Percentiles rank a stretch among this genome's conserved stretches.
These are phyloP conservation scores for Tympanuchus pallidicinctus DNA, from an alignment of 2,113 vertebrate genomes.

Conservation along the genomic window DNA sequence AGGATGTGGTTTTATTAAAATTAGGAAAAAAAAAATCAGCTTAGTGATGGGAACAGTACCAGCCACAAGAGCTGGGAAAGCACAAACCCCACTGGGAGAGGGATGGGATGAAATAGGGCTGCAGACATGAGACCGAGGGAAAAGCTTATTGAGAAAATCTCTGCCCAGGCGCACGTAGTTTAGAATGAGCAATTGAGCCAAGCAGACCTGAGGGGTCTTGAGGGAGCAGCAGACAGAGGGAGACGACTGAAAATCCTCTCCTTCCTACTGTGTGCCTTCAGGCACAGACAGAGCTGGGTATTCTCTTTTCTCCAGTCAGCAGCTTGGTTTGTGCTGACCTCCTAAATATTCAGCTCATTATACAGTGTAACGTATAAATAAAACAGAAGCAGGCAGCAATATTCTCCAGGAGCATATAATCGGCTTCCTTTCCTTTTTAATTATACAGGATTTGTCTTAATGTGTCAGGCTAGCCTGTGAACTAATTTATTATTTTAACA, in stretches of 20 bases:
- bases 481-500: conserved; percentile 45
- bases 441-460: conserved; percentile 68
- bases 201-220: neutral
- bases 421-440: conserved; percentile 70
- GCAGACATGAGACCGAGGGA: neutral
- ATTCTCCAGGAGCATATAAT: conserved; percentile 73
- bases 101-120: neutral
- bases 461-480: conserved; percentile 47
- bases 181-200: neutral
- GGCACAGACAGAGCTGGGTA: neutral
- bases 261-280: neutral
- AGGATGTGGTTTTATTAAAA: neutral
- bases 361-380: conserved; percentile 65
- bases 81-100: neutral
- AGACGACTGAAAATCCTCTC: neutral
- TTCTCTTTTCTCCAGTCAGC: conserved; percentile 69
- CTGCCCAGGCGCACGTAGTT: neutral
- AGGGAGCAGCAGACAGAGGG: neutral
- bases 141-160: neutral
- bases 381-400: conserved; percentile 70
- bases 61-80: neutral
- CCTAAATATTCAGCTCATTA: conserved; percentile 75
- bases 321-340: conserved; percentile 75
- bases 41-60: neutral
- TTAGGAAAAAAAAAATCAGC: neutral